Evolutionary conservation across 2,888 invertebrate species (phyloP).

Genomic region (Eupithecia exiguata): DNA sequence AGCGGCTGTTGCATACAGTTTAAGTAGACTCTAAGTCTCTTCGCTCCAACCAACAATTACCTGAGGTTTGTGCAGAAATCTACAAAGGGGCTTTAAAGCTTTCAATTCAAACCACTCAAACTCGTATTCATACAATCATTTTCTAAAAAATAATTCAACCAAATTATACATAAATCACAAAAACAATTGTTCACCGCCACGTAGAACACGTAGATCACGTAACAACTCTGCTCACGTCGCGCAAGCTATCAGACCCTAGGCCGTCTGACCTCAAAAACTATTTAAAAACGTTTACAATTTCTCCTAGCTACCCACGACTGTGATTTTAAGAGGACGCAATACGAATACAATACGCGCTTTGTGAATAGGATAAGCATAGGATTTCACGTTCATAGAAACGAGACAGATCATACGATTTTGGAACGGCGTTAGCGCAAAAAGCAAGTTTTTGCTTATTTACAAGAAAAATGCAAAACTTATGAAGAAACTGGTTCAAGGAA

Average conservation of each 20-base stretch:
- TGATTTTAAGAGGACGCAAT: no score
- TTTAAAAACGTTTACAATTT: constrained; percentile 27
- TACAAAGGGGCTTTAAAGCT: not conserved
- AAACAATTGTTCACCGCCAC: constrained; percentile 14
- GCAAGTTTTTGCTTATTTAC: no score
- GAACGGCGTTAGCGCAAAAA: no score
- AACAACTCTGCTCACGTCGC: constrained; percentile 23
- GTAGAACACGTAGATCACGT: constrained; percentile 28
- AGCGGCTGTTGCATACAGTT: not conserved
- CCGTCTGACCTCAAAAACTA: constrained; percentile 26
- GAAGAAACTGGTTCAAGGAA: no score
- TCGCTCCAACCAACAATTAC: not conserved
- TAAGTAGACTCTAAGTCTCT: not conserved
- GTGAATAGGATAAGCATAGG: no score
- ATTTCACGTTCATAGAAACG: no score
- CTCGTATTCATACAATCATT: not conserved
- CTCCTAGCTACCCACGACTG: not conserved
- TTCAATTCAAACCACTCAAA: not conserved
- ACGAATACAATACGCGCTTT: no score
- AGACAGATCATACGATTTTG: no score
- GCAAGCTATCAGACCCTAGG: constrained; percentile 23
- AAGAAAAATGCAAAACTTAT: no score
- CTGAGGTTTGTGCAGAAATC: not conserved
- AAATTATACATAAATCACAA: not conserved
- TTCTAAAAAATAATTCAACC: not conserved